Base-by-base conservation (phyloP, 2,888 invertebrate species). In the Folsomia manolachei region DNA sequence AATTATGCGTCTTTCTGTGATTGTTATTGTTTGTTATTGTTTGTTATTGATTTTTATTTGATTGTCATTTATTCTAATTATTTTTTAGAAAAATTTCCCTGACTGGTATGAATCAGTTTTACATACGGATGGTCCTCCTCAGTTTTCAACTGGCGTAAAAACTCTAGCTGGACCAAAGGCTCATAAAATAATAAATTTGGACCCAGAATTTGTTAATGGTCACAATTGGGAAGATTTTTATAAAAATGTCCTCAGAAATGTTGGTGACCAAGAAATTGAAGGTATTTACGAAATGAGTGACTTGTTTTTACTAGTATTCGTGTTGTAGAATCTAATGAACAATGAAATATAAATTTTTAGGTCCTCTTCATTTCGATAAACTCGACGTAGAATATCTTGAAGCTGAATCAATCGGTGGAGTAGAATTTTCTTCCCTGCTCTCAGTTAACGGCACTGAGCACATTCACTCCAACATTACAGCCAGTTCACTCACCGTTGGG, bases 161-260 rank as follows among this genome's bases (percentile, higher is more conserved):
- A 60, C 60, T 18, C 18, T 67, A 2, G 4, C 25, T 11, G 27
- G 24, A 2, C 2, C 56, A 2, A 53, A 56, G 27, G 23, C 7
- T n/a, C 7, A 21, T 52, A 66, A 23, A 11, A 27, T 66, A 19
- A 23, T 4, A n/a, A 52, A 52, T 23, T 52, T 66, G 1, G 27
- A 23, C 18, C 21, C 65, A 9, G 39, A 14, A 21, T n/a, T 14
- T 4, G 24, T 66, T 52, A 78, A 78, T 53, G 27, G 51, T 0
- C 39, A 69, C 14, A 51, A 56, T 9, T 80, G 80, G 80, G 27
- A 78, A 60, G 67, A 71, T 0, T 80, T 80, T 61, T 14, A 68
- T 24, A 14, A 24, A 1, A 69, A 67, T 27, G 72, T 74, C 4
- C 24, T 80, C 27, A 39, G 74, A 0, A 69, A 77, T 52, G 75